phyloP scores from a whole-genome alignment of 1,140 invertebrate species.

The Procambarus virginalis region DNA sequence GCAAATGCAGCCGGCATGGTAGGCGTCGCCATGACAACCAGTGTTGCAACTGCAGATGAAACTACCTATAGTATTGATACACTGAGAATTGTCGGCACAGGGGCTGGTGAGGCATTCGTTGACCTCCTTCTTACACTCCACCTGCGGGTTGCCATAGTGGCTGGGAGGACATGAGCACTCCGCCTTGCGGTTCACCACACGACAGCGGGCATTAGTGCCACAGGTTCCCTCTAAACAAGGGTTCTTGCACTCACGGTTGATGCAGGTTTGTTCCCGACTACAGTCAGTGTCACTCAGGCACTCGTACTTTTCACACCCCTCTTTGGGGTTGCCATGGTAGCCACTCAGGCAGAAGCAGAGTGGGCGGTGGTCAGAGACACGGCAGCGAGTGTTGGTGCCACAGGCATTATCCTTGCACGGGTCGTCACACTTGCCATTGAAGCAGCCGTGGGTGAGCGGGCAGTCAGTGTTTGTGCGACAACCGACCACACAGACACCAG shows the following conservation, averaged over 20 bases:
- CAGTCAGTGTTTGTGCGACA: slow-evolving; percentile 89
- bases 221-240: slow-evolving; percentile 86
- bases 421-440: slow-evolving; percentile 83
- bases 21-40: slow-evolving; percentile 87
- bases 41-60: slow-evolving; percentile 86
- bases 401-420: slow-evolving; percentile 80
- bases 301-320: slow-evolving; percentile 79
- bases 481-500: slow-evolving; percentile 81
- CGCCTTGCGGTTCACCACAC: slow-evolving; percentile 83
- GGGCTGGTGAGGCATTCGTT: slow-evolving; percentile 82
- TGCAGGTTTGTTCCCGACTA: slow-evolving; percentile 84
- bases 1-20: slow-evolving; percentile 83
- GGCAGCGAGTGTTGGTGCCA: slow-evolving; percentile 73
- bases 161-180: slow-evolving; percentile 90
- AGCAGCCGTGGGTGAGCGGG: slow-evolving; percentile 83
- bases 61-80: slow-evolving; percentile 81
- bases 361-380: slow-evolving; percentile 77
- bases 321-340: slow-evolving; percentile 72
- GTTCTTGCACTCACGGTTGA: slow-evolving; percentile 84
- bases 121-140: slow-evolving; percentile 84
- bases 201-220: slow-evolving; percentile 89
- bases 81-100: slow-evolving; percentile 89
- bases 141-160: slow-evolving; percentile 86
- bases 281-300: slow-evolving; percentile 87
- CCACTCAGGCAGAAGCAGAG: slow-evolving; percentile 82